A percentile compares a stretch with the other conserved stretches of the same genome.
Conservation (phyloP, 1,140 invertebrate genomes). For the Himalopsyche phryganea region DNA sequence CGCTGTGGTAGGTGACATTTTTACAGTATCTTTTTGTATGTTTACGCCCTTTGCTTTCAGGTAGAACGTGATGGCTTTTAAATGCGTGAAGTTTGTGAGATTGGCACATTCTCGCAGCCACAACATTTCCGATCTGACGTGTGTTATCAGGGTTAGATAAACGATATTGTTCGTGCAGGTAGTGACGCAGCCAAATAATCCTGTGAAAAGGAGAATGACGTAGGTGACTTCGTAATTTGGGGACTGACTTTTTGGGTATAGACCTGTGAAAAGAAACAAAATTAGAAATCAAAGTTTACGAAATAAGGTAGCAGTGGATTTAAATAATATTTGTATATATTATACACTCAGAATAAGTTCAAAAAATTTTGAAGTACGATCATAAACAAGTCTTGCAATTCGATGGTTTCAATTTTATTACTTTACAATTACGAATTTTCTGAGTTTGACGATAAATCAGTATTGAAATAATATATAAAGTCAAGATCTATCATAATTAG, state of each 20-base stretch:
- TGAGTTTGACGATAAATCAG: background rate
- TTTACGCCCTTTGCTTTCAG: background rate
- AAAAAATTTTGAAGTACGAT: background rate
- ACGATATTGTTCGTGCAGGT: slow-evolving; percentile 2
- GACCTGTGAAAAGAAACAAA: slow-evolving; percentile 3
- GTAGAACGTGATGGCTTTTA: slow-evolving; percentile 5
- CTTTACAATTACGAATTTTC: background rate
- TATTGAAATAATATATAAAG: background rate
- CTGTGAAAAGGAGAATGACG: background rate
- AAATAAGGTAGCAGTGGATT: background rate
- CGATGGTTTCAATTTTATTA: background rate
- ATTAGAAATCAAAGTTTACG: background rate
- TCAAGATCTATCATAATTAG: no score
- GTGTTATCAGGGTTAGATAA: slow-evolving; percentile 12
- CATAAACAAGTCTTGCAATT: background rate
- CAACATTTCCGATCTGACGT: slow-evolving; percentile 11
- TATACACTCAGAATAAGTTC: background rate
- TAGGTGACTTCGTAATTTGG: slow-evolving; percentile 9
- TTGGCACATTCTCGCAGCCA: slow-evolving; percentile 13
- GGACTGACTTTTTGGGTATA: slow-evolving; percentile 1
- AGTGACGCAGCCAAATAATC: background rate
- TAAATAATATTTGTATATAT: background rate
- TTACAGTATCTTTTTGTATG: background rate
- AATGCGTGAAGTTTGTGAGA: background rate
- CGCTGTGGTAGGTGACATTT: background rate